Conservation (phyloP, 2,888 invertebrate genomes). For the Aphidoletes aphidimyza region DNA sequence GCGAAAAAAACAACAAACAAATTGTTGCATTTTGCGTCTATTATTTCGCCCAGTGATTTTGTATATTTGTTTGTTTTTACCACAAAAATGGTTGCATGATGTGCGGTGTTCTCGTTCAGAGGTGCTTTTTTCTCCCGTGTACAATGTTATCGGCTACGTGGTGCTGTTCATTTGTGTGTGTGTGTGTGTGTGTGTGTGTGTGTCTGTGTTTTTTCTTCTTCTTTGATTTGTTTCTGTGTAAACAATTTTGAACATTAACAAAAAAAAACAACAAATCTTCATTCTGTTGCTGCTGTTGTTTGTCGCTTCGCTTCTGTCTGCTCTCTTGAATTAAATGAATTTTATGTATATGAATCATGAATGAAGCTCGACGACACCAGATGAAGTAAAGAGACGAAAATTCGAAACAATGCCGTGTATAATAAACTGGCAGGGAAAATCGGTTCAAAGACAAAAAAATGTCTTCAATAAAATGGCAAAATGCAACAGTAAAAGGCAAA, state of each 20-base stretch:
- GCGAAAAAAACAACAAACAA: too few relatives aligned
- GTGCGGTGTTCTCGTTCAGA: too few relatives aligned
- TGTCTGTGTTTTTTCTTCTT: not conserved
- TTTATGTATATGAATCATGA: not conserved
- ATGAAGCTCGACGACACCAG: not conserved
- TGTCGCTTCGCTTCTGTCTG: not conserved
- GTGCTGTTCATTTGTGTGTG: too few relatives aligned
- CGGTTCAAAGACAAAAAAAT: not conserved
- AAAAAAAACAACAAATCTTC: too few relatives aligned
- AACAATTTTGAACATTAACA: too few relatives aligned
- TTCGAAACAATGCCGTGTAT: not conserved
- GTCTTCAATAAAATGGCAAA: not conserved
- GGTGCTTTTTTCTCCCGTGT: too few relatives aligned
- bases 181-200: not conserved
- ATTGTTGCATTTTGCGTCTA: conserved; percentile 11
- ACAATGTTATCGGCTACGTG: too few relatives aligned
- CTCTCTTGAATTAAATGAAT: not conserved
- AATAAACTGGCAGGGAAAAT: not conserved
- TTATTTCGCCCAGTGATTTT: not conserved
- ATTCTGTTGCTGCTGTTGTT: not conserved
- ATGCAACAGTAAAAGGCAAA: not conserved
- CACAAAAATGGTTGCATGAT: not conserved
- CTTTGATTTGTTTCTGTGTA: not conserved
- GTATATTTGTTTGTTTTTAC: not conserved
- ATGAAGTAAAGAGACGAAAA: not conserved